Base-by-base conservation (phyloP, 2,113 vertebrate genomes). In the Nyctibius bracteatus region DNA sequence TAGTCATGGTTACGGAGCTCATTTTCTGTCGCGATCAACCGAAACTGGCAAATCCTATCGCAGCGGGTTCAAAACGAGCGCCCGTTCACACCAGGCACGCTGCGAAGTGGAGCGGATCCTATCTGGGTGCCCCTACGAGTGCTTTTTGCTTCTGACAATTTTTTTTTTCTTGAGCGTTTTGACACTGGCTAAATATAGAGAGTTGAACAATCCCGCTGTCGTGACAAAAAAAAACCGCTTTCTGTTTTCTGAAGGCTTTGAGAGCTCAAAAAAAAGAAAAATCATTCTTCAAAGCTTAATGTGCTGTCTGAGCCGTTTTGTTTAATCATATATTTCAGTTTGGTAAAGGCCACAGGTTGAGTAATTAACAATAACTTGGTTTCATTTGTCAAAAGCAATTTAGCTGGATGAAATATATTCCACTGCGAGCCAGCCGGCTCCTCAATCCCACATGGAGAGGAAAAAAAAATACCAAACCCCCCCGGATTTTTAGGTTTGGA, bases 311-410 rank as follows among this genome's bases (percentile, higher is more conserved):
- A 90, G 65, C 57, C 37, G 8, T 81, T 96, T 86, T 82, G 44
- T 27, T 30, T 70, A 72, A 96, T 77, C 89, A 27, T 72, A 65
- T 66, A 66, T 85, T 83, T n/a, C 23, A 8, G 31, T 43, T 68
- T 94, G 39, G 58, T 30, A 88, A 79, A 90, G 88, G 81, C 81
- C 80, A 94, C 59, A 31, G 51, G 58, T 92, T 88, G 72, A 47
- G n/a, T 37, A 92, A 95, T 88, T 81, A 74, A 74, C 43, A 70
- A 19, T 9, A 55, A 57, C 72, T 80, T 17, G 35, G 71, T 84
- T 97, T 97, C 72, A 87, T 96, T 94, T 92, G 86, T 92, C 92
- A 92, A 39, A 95, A 87, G 31, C 67, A 68, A 91, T 97, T 92
- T 31, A 63, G 16, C 49, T 79, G 59, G 5, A 5, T 70, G 61